These are phyloP conservation scores for Prinia subflava DNA, from an alignment of 2,113 vertebrate genomes.

Conservation along the genomic window DNA sequence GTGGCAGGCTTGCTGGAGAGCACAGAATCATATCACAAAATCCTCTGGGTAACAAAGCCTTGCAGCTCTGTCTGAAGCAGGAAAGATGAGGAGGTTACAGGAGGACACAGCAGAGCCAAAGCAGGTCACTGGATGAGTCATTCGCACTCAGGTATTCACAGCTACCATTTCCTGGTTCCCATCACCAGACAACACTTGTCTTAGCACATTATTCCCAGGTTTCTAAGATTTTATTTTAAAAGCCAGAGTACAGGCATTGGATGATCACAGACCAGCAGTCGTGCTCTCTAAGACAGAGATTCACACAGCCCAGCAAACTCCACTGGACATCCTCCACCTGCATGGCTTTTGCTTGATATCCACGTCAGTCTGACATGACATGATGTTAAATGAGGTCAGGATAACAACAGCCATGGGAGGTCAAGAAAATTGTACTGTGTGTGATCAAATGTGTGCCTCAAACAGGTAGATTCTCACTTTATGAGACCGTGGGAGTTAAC, in stretches of 20 bases:
- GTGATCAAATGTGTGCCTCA: not conserved
- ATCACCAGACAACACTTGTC: conserved; percentile 46
- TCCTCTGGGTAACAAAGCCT: conserved; percentile 17
- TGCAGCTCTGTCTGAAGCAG: not conserved
- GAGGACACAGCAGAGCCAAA: conserved; percentile 34
- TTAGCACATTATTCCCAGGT: conserved; percentile 52
- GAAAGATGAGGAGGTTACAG: conserved; percentile 10
- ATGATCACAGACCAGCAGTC: not conserved
- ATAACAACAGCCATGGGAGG: conserved; percentile 19
- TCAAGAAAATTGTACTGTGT: not conserved
- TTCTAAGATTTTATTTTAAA: conserved; percentile 42
- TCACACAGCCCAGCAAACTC: not conserved
- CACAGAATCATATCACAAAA: conserved; percentile 2
- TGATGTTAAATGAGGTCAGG: not conserved
- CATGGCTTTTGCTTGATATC: not conserved
- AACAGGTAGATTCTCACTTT: conserved; percentile 36
- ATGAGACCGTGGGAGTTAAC: conserved; percentile 44
- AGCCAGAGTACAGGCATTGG: not conserved
- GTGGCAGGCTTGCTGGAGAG: not conserved
- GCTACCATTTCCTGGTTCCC: conserved; percentile 57
- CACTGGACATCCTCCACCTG: not conserved
- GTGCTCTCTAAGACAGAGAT: not conserved
- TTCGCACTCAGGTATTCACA: conserved; percentile 26
- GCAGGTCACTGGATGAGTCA: conserved; percentile 53
- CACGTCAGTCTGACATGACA: not conserved